A percentile compares a stretch with the other conserved stretches of the same genome.
Conservation (phyloP, 2,113 vertebrate genomes). For the Myanophis thanlyinensis region DNA sequence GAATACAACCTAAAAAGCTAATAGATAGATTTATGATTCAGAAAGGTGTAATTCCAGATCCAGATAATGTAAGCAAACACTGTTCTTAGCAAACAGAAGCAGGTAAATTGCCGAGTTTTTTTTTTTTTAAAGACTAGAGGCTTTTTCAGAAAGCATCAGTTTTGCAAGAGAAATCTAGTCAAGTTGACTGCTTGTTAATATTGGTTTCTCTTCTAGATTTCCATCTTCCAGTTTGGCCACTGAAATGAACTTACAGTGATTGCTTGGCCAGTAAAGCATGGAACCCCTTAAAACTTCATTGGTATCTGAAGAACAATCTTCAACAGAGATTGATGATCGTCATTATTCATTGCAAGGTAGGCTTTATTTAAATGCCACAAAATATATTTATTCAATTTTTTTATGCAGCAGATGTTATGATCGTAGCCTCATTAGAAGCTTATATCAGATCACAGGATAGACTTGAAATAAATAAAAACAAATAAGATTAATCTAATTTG, state of each 20-base stretch:
- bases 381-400: neutral
- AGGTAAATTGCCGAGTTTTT: neutral
- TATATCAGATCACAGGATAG: neutral
- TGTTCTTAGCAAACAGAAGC: neutral
- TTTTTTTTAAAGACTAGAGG: neutral
- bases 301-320: slow-evolving; percentile 55
- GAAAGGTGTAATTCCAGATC: slow-evolving; percentile 24
- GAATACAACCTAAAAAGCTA: slow-evolving; percentile 25
- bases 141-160: neutral
- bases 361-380: neutral
- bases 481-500: neutral
- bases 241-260: slow-evolving; percentile 42
- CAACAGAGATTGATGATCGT: slow-evolving; percentile 71
- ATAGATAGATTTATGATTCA: slow-evolving; percentile 41
- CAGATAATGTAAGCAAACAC: slow-evolving; percentile 16
- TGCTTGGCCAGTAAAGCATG: slow-evolving; percentile 55
- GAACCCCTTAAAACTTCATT: slow-evolving; percentile 51
- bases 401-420: neutral
- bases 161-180: neutral
- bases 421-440: neutral
- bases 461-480: neutral
- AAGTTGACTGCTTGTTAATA: neutral
- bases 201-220: neutral
- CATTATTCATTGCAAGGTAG: slow-evolving; percentile 72
- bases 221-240: slow-evolving; percentile 55